Percentiles rank a stretch among this genome's conserved stretches.
Evolutionary conservation across 2,113 vertebrate species (phyloP).

Genomic region (Octodon degus): DNA sequence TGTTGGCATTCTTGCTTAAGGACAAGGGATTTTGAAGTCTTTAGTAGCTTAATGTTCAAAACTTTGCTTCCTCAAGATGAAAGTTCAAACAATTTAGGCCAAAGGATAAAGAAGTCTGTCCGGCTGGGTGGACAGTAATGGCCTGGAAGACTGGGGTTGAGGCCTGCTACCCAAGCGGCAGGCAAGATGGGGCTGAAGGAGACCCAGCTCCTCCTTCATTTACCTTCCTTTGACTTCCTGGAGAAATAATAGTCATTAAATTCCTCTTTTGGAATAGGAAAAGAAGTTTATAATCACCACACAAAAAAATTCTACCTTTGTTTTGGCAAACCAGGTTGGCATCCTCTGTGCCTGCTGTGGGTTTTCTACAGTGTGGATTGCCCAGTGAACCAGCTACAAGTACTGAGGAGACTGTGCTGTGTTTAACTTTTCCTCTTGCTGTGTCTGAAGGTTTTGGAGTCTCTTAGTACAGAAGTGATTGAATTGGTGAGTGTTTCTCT

Average conservation of each 20-base stretch:
- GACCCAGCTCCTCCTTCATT: constrained; percentile 46
- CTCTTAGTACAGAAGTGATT: constrained; percentile 77
- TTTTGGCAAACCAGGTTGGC: constrained; percentile 83
- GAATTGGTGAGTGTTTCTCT: constrained; percentile 61
- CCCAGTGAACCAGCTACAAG: constrained; percentile 70
- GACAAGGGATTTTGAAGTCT: constrained; percentile 63
- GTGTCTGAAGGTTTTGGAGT: constrained; percentile 74
- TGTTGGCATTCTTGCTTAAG: constrained; percentile 39
- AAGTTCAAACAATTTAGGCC: constrained; percentile 67
- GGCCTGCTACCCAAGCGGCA: not conserved
- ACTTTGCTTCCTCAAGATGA: constrained; percentile 69
- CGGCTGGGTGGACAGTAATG: constrained; percentile 50
- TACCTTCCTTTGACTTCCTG: constrained; percentile 56
- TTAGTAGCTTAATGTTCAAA: constrained; percentile 70
- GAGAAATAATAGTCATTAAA: constrained; percentile 72
- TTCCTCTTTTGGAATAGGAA: constrained; percentile 67
- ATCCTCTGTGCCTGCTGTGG: constrained; percentile 59
- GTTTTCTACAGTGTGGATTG: constrained; percentile 70
- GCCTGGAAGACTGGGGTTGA: not conserved
- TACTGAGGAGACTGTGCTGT: constrained; percentile 80
- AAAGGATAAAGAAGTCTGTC: constrained; percentile 72
- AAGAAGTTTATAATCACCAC: constrained; percentile 46
- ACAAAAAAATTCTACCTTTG: constrained; percentile 84
- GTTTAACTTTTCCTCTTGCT: constrained; percentile 60
- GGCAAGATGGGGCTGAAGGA: not conserved